Base-by-base conservation (phyloP, 2,797 vertebrate genomes). In the Australoheros facetus region DNA sequence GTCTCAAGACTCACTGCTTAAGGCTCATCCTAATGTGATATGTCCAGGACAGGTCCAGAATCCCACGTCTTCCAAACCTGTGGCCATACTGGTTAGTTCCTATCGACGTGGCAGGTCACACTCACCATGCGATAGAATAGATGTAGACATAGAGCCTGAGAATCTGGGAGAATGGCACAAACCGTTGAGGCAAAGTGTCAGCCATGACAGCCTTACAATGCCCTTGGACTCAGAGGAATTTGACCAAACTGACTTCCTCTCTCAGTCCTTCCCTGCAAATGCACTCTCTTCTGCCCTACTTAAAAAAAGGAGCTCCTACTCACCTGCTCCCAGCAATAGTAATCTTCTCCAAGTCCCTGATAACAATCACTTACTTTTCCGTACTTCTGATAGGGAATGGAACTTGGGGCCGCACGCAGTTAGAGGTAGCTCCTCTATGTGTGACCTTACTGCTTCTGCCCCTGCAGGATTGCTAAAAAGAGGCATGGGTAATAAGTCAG, bases 61-160 rank as follows among this genome's bases (percentile, higher is more conserved):
- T 73, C 75, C 76, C 19, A 60, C 30, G 21, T 48, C 60, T 13
- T n/a, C 69, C 75, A 75, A 2, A 66, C 57, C 71, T 17, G 56
- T 14, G 1, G 4, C 9, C 28, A 83, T 86, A 89, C 45, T 7
- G 95, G 94, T 95, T 88, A 94, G 94, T 94, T 4, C 0, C 8
- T 3, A 0, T 56, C 2, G 0, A 34, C 70, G 71, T 1, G 0
- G 4, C 28, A 60, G n/a, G 45, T 84, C 90, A 0, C 82, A 79
- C 72, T 94, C 93, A 23, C 94, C 93, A 56, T 2, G 39, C 80
- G 0, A 0, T 91, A 95, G 92, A 90, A 10, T 92, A 94, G 90
- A 93, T 4, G 56, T 93, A 94, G 88, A 92, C 1, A 5, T 89
- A 85, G 88, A 89, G 21, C 28, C 39, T 16, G 19, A 71, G 11